Base-by-base conservation (phyloP, 2,888 invertebrate genomes). In the Rhorus exstirpatorius region DNA sequence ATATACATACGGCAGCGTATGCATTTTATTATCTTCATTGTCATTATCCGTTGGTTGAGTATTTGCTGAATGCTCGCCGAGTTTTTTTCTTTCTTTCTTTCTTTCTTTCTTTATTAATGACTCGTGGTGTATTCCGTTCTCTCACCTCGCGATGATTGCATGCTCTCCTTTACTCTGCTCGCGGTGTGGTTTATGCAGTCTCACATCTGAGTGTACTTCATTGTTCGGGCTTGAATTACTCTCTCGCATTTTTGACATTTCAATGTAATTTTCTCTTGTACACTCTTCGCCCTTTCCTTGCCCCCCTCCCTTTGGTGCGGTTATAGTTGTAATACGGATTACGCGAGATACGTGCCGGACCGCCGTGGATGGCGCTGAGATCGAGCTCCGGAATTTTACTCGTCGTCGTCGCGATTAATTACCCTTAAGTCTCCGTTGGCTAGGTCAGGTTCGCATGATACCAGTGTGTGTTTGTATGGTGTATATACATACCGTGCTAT, bases 381-480 rank as follows among this genome's bases (percentile, higher is more conserved):
- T 78, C 63, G 44, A 6, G 19, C 26, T 55, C n/a, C 7, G 76
- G 71, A 81, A 76, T 81, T 81, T 81, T 70, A 26, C 44, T 21
- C 44, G 41, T 77, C 49, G 53, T 77, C 49, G 46, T 65, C 35
- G 65, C 79, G 77, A 83, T 84, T 84, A 84, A 84, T 84, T 83
- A 79, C 65, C 67, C 63, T 53, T 26, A n/a, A 24, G 26, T 75
- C 63, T 68, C 21, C 75, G 74, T 72, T 74, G 53, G 79, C 72
- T 83, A 74, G 84, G 84, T 84, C 84, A 83, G 76, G 84, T 82
- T 82, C 82, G 82, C 82, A 79, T 82, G 79, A 71, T 51, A 65
- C 75, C 19, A 35, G 53, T 41, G 21, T 53, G 14, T 49, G 10
- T 8, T 26, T 53, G 19, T 41, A 24, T 24, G 8, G n/a, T 24